Conservation (phyloP, 2,888 invertebrate species). For the Tubulanus polymorphus region DNA sequence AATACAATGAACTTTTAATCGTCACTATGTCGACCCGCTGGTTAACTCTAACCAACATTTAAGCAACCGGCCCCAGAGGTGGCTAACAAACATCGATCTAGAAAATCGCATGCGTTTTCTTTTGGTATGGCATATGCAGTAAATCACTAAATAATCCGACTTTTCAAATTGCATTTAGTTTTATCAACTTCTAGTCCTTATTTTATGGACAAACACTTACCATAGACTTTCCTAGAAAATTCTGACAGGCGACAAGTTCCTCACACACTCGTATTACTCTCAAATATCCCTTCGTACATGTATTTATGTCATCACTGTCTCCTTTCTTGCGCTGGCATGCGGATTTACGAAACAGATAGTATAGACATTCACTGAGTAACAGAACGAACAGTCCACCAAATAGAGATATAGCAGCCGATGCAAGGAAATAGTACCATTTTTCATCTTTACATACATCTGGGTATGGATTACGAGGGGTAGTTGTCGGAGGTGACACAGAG, state of each 20-base stretch:
- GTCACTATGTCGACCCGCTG: no score
- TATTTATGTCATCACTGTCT: neutral
- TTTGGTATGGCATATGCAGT: no score
- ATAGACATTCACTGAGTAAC: neutral
- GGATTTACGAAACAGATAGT: no score
- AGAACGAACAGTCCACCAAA: neutral
- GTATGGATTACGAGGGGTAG: neutral
- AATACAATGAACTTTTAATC: no score
- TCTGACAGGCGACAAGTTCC: neutral
- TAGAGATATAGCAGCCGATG: neutral
- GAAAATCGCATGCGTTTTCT: no score
- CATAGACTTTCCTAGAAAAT: neutral
- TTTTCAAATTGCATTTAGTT: no score
- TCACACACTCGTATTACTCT: neutral
- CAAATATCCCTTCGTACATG: neutral
- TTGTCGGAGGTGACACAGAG: neutral
- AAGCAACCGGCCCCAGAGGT: no score
- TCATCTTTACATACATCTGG: neutral
- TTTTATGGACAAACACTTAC: neutral
- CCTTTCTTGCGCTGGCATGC: no score
- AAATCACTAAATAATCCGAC: no score
- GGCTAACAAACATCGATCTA: no score
- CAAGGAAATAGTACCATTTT: conserved; percentile 1
- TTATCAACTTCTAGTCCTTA: no score
- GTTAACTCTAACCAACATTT: no score